These are phyloP conservation scores for Cerastoderma edule DNA, from an alignment of 2,888 invertebrate species.

Conservation along the genomic window DNA sequence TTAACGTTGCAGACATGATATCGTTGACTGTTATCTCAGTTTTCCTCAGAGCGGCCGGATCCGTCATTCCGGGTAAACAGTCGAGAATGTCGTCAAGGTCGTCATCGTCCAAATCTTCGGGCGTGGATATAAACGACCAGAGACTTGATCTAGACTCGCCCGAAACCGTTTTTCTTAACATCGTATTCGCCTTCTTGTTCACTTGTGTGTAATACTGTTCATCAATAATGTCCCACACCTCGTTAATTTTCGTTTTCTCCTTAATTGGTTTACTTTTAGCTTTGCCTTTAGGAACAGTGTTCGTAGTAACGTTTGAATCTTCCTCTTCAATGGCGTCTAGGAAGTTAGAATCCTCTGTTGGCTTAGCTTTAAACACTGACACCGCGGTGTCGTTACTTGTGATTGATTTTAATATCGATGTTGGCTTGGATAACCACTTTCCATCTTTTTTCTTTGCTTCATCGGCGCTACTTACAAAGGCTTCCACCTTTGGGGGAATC, in stretches of 20 bases:
- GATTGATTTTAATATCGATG: conserved; percentile 63
- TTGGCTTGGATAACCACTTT: conserved; percentile 64
- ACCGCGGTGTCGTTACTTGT: conserved; percentile 65
- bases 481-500: conserved; percentile 49
- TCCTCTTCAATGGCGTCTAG: conserved; percentile 68
- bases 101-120: conserved; percentile 64
- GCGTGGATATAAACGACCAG: conserved; percentile 69
- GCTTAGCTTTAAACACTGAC: conserved; percentile 66
- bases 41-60: conserved; percentile 49
- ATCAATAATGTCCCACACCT: conserved; percentile 63
- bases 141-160: conserved; percentile 66
- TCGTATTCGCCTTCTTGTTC: conserved; percentile 59
- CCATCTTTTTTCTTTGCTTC: conserved; percentile 58
- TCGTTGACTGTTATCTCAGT: conserved; percentile 55
- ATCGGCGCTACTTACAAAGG: conserved; percentile 46
- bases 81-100: conserved; percentile 67
- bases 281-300: conserved; percentile 23
- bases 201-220: conserved; percentile 64
- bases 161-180: conserved; percentile 65
- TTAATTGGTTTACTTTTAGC: conserved; percentile 45
- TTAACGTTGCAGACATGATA: conserved; percentile 57
- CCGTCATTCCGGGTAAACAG: conserved; percentile 70
- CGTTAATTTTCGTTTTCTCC: conserved; percentile 52
- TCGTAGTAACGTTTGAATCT: conserved; percentile 60
- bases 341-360: conserved; percentile 52